These are phyloP conservation scores for Crax fasciolata DNA, from an alignment of 2,797 vertebrate species.

Conservation along the genomic window DNA sequence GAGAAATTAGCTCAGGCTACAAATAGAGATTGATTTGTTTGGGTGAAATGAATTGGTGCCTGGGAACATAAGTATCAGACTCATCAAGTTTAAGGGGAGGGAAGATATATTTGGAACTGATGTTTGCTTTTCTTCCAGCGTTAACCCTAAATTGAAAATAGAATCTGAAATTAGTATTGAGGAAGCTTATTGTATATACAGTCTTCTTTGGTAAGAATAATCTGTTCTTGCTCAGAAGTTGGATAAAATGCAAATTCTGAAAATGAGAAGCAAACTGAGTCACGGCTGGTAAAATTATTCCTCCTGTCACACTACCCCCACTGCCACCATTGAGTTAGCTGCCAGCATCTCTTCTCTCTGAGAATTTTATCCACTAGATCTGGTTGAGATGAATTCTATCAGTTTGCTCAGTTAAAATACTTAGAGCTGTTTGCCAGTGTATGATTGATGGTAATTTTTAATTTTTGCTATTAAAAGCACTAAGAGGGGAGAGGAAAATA, in stretches of 20 bases:
- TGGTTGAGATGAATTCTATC: neutral
- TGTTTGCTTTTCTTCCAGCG: neutral
- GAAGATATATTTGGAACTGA: neutral
- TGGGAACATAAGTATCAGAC: constrained; percentile 11
- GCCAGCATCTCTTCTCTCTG: neutral
- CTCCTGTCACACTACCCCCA: neutral
- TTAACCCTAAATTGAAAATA: neutral
- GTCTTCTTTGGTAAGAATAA: neutral
- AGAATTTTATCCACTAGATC: neutral
- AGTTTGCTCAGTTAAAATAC: neutral
- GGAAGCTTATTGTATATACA: neutral
- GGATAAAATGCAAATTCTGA: neutral
- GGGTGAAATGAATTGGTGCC: constrained; percentile 22
- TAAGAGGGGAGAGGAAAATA: neutral
- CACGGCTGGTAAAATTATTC: neutral
- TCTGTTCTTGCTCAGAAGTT: neutral
- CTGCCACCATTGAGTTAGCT: rapidly evolving
- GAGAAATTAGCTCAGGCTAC: constrained; percentile 64
- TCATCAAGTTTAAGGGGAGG: neutral
- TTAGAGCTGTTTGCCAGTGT: neutral
- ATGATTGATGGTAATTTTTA: neutral
- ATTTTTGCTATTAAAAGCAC: neutral
- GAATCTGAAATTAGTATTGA: neutral
- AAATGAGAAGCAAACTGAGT: neutral
- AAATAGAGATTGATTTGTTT: constrained; percentile 74